phyloP scores from a whole-genome alignment of 1,140 invertebrate species.

The Zaprionus vittiger region DNA sequence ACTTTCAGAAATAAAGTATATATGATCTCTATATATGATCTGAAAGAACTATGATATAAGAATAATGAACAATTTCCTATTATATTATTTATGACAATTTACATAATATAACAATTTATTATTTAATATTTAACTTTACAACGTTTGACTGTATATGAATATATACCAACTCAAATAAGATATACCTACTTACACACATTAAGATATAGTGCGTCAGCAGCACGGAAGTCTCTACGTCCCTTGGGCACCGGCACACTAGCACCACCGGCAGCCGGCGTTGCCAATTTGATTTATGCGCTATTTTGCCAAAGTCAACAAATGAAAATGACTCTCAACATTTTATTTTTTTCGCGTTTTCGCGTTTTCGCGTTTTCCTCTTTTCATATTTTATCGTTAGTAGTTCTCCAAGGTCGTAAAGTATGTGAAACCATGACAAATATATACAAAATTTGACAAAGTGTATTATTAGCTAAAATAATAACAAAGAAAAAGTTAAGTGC shows the following conservation, averaged over 20 bases:
- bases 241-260: conserved; percentile 6
- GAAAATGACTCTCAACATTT: conserved; percentile 66
- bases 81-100: too few relatives aligned
- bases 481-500: conserved; percentile 3
- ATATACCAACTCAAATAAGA: not conserved
- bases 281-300: conserved; percentile 73
- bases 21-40: not conserved
- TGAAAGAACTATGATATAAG: not conserved
- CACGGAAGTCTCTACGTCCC: conserved; percentile 51
- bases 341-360: conserved; percentile 2
- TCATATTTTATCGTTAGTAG: conserved; percentile 23
- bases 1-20: not conserved
- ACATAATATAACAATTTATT: too few relatives aligned
- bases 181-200: not conserved
- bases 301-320: conserved; percentile 79
- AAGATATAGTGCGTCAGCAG: conserved; percentile 49
- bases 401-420: conserved; percentile 41
- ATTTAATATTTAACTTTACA: not conserved
- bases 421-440: conserved; percentile 32
- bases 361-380: conserved; percentile 11
- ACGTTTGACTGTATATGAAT: not conserved
- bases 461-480: conserved; percentile 9
- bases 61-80: not conserved
- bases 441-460: conserved; percentile 15
- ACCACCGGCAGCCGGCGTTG: conserved; percentile 23